phyloP scores from a whole-genome alignment of 1,140 invertebrate species.

The Ceratitis capitata region DNA sequence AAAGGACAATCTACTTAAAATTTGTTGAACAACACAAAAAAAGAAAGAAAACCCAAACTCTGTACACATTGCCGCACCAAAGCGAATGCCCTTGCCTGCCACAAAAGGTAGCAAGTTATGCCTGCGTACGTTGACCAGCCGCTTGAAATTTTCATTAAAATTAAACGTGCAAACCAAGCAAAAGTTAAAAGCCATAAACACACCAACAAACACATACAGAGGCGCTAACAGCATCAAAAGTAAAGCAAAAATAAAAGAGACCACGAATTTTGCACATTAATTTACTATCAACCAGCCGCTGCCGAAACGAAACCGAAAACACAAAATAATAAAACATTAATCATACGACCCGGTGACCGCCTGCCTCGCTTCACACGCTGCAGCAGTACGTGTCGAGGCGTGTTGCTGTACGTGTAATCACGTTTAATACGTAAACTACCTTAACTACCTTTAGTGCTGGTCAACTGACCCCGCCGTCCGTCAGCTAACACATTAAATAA shows the following conservation, averaged over 20 bases:
- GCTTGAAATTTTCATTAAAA: conserved; percentile 10
- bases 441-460: neutral
- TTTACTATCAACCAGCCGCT: neutral
- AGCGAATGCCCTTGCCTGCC: neutral
- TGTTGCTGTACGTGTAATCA: neutral
- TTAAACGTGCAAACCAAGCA: neutral
- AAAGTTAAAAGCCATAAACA: neutral
- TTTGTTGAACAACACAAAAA: neutral
- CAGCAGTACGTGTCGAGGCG: neutral
- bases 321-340: neutral
- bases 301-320: neutral
- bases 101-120: neutral
- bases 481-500: neutral
- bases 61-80: neutral
- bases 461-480: neutral
- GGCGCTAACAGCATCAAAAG: neutral
- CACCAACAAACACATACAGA: neutral
- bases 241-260: neutral
- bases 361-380: neutral
- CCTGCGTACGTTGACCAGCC: neutral
- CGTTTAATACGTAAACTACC: neutral
- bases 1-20: neutral
- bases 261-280: neutral
- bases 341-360: neutral
- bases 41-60: neutral